Base-by-base conservation (phyloP, 2,113 vertebrate species). In the Lanius collurio region DNA sequence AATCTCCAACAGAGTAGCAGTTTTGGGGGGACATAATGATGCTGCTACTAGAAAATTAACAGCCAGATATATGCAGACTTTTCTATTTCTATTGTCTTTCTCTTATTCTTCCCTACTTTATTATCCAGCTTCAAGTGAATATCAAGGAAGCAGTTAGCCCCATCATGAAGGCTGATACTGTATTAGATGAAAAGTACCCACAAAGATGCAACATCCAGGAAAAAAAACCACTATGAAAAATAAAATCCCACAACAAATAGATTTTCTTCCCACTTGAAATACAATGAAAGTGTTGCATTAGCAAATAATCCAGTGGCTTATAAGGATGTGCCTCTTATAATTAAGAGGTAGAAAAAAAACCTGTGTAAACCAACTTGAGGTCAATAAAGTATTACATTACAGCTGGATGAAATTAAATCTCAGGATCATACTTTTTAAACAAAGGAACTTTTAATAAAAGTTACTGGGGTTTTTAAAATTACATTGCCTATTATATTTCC, bases 241-340 rank as follows among this genome's bases (percentile, higher is more conserved):
- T 69, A 50, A 94, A 95, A 90, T 59, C 75, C 42, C 47, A 47
- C 60, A 77, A 90, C 76, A 83, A 83, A 88, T 39, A 83, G 24
- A 86, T 90, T 88, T 95, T 83, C 26, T 83, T 95, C 47, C 47
- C 26, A 70, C 56, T 88, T 74, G 67, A 90, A 94, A 94, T 57
- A 30, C 37, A 68, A 52, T 30, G 27, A 21, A 83, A 91, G 16
- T 35, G 10, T 82, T 87, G 57, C 57, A 60, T 79, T 91, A 82
- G n/a, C 55, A 82, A 93, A 76, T 82, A 91, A 95, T 75, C 63
- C 68, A 67, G 30, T 52, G 75, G 19, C 19, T 85, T 80, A 85
- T 56, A 46, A 86, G 65, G 73, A 89, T 60, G 20, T 59, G 15
- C 60, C 57, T 74, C 68, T 85, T 67, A 67, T 64, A 82, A 55